These are phyloP conservation scores for Hyles euphorbiae DNA, from an alignment of 1,140 invertebrate species.

Conservation along the genomic window DNA sequence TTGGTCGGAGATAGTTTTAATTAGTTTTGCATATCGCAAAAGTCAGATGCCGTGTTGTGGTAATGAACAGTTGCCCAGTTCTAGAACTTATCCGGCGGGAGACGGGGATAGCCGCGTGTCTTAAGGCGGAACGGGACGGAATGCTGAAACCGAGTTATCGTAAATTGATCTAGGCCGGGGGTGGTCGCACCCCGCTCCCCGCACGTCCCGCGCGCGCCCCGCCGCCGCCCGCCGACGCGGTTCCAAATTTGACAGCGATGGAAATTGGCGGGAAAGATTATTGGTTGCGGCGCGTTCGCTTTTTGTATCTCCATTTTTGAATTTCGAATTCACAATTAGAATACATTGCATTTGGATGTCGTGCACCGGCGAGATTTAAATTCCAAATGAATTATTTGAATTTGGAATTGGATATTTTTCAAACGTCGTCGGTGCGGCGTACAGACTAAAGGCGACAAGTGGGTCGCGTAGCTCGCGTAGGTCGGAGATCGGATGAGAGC, in stretches of 20 bases:
- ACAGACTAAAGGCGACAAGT: constrained; percentile 25
- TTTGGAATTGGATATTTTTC: constrained; percentile 23
- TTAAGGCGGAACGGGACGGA: constrained; percentile 60
- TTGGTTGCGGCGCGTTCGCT: constrained; percentile 40
- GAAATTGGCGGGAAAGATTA: constrained; percentile 73
- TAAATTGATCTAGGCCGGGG: constrained; percentile 66
- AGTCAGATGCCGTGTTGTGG: constrained; percentile 31
- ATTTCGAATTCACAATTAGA: constrained; percentile 12
- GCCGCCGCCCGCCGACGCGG: constrained; percentile 22
- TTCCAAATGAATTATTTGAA: constrained; percentile 14
- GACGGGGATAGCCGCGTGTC: constrained; percentile 53
- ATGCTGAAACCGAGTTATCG: constrained; percentile 56
- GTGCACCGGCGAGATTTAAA: not conserved
- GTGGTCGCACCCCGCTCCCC: constrained; percentile 22
- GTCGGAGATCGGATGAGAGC: constrained; percentile 29
- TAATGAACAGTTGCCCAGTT: constrained; percentile 40
- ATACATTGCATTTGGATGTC: too few species aligned
- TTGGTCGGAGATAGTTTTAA: not conserved
- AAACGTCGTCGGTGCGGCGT: not conserved
- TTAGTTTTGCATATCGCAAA: constrained; percentile 4
- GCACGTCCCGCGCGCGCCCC: constrained; percentile 9
- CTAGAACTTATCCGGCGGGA: constrained; percentile 59
- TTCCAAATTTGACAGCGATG: constrained; percentile 72
- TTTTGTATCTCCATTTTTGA: constrained; percentile 25
- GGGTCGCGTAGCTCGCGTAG: constrained; percentile 45